Conservation (phyloP, 2,797 vertebrate genomes). For the Acrossocheilus fasciatus region DNA sequence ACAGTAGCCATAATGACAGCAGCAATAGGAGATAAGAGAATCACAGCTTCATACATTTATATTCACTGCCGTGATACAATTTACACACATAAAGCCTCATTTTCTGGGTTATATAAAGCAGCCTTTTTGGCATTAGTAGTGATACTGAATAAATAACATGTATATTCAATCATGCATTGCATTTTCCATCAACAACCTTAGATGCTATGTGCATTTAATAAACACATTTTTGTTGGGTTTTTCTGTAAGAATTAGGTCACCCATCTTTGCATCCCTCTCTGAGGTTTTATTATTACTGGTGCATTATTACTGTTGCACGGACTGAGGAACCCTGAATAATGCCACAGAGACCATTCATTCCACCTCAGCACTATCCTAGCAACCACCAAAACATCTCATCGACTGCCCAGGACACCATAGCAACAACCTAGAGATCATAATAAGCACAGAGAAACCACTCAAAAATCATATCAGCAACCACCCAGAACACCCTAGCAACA, state of each 20-base stretch:
- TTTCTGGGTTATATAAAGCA: constrained; percentile 10
- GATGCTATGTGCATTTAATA: constrained; percentile 2
- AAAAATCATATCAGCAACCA: background rate
- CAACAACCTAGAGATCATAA: background rate
- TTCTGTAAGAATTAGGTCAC: background rate
- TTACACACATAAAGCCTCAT: constrained; percentile 32
- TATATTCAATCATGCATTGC: background rate
- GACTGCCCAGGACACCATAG: background rate
- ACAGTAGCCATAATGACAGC: constrained; percentile 52
- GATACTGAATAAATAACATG: background rate
- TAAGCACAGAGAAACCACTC: background rate
- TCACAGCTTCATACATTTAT: constrained; percentile 46
- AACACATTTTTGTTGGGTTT: background rate
- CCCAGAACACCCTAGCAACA: background rate
- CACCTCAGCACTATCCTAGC: background rate
- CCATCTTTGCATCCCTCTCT: constrained; percentile 11
- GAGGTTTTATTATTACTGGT: constrained; percentile 25
- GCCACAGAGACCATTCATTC: background rate
- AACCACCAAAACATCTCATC: background rate
- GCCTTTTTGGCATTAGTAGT: background rate
- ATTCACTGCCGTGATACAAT: constrained; percentile 16
- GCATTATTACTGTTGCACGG: background rate
- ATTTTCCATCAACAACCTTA: background rate
- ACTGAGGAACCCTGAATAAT: background rate
- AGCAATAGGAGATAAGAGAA: constrained; percentile 54